Evolutionary conservation across 1,140 invertebrate species (phyloP).

Genomic region (Drosophila kikkawai): DNA sequence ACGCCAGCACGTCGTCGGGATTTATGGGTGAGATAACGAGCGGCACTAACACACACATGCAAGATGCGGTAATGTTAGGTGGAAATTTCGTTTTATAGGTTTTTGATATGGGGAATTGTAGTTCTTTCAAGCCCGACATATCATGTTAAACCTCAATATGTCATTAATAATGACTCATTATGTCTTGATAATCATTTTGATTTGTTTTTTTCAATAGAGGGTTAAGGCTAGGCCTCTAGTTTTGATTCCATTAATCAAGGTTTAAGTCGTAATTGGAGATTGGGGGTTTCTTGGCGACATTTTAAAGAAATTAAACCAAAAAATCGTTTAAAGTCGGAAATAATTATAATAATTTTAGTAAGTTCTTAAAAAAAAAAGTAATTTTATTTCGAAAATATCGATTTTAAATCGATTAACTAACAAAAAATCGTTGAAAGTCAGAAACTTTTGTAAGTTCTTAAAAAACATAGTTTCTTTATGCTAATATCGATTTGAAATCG

Average conservation of each 20-base stretch:
- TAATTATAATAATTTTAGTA: neutral
- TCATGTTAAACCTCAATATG: constrained; percentile 11
- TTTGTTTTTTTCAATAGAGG: neutral
- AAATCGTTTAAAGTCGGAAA: neutral
- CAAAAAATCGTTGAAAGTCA: too few relatives aligned
- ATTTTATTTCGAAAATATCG: too few relatives aligned
- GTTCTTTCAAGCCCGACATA: constrained; percentile 10
- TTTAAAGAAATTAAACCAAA: neutral
- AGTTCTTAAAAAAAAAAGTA: too few relatives aligned
- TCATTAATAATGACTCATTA: constrained; percentile 11
- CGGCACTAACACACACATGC: neutral
- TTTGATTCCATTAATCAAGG: neutral
- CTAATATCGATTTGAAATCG: too few relatives aligned
- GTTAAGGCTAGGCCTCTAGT: neutral
- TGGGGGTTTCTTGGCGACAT: neutral
- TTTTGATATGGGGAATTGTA: neutral
- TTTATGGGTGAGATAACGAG: constrained; percentile 58
- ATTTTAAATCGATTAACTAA: neutral
- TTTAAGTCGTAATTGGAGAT: neutral
- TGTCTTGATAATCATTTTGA: neutral
- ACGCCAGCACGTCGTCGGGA: constrained; percentile 49
- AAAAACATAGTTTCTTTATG: too few relatives aligned
- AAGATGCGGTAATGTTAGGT: neutral
- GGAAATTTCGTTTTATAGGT: neutral
- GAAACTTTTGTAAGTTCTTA: too few relatives aligned